Conservation (phyloP, 2,797 vertebrate genomes). For the Microchirus variegatus region DNA sequence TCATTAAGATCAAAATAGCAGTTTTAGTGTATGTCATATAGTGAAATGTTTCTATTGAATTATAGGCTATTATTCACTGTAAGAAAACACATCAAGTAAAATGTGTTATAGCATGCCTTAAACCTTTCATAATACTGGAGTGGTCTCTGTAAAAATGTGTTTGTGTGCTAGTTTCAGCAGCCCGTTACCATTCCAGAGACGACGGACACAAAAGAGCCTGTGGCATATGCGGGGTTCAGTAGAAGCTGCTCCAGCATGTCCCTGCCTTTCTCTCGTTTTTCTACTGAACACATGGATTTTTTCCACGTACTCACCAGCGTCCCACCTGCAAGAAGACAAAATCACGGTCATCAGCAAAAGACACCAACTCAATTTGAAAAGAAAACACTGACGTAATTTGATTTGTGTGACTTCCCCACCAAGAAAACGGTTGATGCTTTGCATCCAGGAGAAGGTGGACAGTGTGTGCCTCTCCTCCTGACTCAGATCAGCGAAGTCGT, state of each 20-base stretch:
- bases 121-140: no score
- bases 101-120: not conserved
- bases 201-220: constrained; percentile 54
- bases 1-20: no score
- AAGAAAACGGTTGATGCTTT: constrained; percentile 56
- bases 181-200: constrained; percentile 41
- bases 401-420: constrained; percentile 70
- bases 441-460: constrained; percentile 70
- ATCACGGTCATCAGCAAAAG: not conserved
- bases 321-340: constrained; percentile 44
- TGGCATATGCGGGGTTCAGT: constrained; percentile 54
- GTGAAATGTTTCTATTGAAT: not conserved
- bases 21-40: no score
- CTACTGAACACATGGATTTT: constrained; percentile 72
- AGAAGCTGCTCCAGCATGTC: constrained; percentile 67
- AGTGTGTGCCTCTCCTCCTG: constrained; percentile 81
- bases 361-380: not conserved
- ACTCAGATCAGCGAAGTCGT: constrained; percentile 82
- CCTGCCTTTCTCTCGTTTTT: constrained; percentile 66
- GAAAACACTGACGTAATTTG: not conserved
- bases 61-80: not conserved
- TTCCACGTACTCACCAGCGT: constrained; percentile 58
- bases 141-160: not conserved
- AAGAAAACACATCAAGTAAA: not conserved
- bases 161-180: constrained; percentile 56